A percentile compares a stretch with the other conserved stretches of the same genome.
These are phyloP conservation scores for Papilio aristodemus DNA, from an alignment of 1,140 invertebrate species.

Conservation along the genomic window DNA sequence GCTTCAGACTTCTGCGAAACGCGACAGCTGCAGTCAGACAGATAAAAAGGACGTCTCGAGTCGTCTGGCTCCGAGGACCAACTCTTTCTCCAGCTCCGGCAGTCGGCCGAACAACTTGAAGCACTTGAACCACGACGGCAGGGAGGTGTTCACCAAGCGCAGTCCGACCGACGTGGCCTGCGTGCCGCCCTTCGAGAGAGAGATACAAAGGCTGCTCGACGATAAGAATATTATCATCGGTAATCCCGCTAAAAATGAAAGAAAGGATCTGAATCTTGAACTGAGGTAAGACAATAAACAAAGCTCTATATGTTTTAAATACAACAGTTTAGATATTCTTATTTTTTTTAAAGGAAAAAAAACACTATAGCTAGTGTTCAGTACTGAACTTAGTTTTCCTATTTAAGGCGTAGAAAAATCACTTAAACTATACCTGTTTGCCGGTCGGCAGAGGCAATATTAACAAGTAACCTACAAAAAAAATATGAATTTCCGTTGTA, in stretches of 20 bases:
- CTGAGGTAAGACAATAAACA: conserved; percentile 58
- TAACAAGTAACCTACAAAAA: neutral
- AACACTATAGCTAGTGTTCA: too few species aligned
- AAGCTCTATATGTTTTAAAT: too few species aligned
- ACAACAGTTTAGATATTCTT: too few species aligned
- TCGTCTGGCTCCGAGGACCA: conserved; percentile 68
- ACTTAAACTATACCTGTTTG: too few species aligned
- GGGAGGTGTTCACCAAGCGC: conserved; percentile 74
- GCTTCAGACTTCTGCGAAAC: conserved; percentile 79
- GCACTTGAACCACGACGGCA: conserved; percentile 76
- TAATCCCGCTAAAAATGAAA: conserved; percentile 81
- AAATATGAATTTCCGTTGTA: neutral
- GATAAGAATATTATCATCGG: conserved; percentile 84
- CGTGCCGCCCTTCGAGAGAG: conserved; percentile 85
- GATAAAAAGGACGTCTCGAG: conserved; percentile 81
- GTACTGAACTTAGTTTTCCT: too few species aligned
- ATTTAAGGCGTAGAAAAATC: too few species aligned
- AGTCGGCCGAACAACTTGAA: conserved; percentile 76
- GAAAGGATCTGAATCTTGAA: conserved; percentile 80
- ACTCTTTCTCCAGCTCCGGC: conserved; percentile 76
- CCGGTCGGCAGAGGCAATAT: too few species aligned
- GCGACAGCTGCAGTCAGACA: conserved; percentile 84
- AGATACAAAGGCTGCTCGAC: conserved; percentile 87
- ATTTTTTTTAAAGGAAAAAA: too few species aligned
- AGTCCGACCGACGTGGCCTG: conserved; percentile 77